Evolutionary conservation across 2,113 vertebrate species (phyloP).

Genomic region (Marmota monax): DNA sequence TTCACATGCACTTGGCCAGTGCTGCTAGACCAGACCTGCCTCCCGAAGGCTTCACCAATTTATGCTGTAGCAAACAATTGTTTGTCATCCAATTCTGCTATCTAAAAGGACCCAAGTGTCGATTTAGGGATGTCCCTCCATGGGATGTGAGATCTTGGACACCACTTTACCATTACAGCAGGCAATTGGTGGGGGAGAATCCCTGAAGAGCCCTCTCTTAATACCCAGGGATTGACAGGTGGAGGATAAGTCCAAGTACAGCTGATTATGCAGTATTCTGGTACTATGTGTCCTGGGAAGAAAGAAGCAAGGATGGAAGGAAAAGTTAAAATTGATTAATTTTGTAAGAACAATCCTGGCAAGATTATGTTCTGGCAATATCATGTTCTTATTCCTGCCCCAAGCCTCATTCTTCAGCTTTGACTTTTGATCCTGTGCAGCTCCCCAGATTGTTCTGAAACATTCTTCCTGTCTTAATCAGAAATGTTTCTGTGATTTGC

Average conservation of each 20-base stretch:
- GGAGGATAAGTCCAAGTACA: neutral
- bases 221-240: neutral
- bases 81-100: neutral
- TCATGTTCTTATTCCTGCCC: neutral
- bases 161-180: neutral
- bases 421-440: neutral
- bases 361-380: neutral
- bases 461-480: conserved; percentile 26
- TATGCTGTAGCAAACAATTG: neutral
- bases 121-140: neutral
- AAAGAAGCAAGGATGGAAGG: neutral
- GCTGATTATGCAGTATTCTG: neutral
- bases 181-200: neutral
- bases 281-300: neutral
- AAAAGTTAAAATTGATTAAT: neutral
- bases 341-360: neutral
- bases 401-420: neutral
- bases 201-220: neutral
- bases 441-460: neutral
- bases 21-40: neutral
- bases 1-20: neutral
- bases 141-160: neutral
- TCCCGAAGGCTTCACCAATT: neutral
- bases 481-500: conserved; percentile 35
- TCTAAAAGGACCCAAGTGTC: neutral